Evolutionary conservation across 2,888 invertebrate genomes (phyloP), one percentile per base, ranked within the genome.

Genomic region (Esperia sulphurella): DNA sequence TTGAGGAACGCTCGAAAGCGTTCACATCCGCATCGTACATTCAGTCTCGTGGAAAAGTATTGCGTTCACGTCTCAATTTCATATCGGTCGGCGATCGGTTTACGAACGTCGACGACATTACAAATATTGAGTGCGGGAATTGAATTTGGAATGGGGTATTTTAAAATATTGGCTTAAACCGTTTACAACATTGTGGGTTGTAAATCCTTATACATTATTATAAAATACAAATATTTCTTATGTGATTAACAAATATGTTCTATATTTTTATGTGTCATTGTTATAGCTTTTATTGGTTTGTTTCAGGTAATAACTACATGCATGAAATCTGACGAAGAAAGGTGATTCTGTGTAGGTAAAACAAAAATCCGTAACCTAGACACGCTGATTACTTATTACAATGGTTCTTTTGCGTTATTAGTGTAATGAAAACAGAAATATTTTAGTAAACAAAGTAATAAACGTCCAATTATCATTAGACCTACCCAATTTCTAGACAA

Each of bases 51-150:
- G 30, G 13, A 30, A 41, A 41, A 57, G 60, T 65, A 71, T 71
- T 69, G 65, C 65, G 63, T 65, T 70, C 69, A 65, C 67, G 69
- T 70, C 65, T 71, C 57, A 58, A 62, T 71, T 72, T 71, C 65
- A 71, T 70, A 74, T 71, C 71, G 67, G 52, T 54, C 52, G 57
- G 56, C 60, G 65, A 71, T 68, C 62, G 65, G 54, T 65, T 66
- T 48, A 49, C 59, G 60, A 66, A 58, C 62, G 62, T 53, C 62
- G 64, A 61, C 65, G 68, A 66, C 69, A 68, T 72, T 68, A 69
- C 72, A 75, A 74, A 72, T 70, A 71, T 73, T 67, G 71, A 65
- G 56, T 57, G 59, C 63, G 61, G 65, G 63, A 75, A 78, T 79
- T 75, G 72, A 76, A 76, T 75, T 74, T 58, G 49, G 58, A 69